Conservation (phyloP, 37 sponge, comb jelly and placozoan species). For the Cladorhizidae sp. region DNA sequence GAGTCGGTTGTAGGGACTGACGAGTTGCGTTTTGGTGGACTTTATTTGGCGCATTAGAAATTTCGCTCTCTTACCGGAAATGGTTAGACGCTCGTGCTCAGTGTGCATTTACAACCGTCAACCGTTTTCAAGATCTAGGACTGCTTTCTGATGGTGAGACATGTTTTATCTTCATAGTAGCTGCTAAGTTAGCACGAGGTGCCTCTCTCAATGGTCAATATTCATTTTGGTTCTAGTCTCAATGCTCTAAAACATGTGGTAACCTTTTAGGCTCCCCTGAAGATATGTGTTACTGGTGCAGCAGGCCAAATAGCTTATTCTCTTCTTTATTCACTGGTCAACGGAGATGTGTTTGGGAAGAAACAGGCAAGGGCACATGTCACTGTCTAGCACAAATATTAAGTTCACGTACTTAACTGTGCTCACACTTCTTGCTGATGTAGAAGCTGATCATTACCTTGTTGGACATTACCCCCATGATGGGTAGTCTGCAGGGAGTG, state of each 20-base stretch:
- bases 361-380: constrained; percentile 60
- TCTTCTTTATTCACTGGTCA: constrained; percentile 84
- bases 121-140: too few relatives aligned
- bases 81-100: too few relatives aligned
- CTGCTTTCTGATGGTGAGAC: too few relatives aligned
- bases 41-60: too few relatives aligned
- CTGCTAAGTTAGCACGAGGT: too few relatives aligned
- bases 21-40: too few relatives aligned
- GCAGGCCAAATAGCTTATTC: constrained; percentile 99
- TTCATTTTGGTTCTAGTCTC: too few relatives aligned
- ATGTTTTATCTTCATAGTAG: too few relatives aligned
- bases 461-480: constrained; percentile 89
- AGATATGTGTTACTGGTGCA: constrained; percentile 97
- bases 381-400: neutral
- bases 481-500: constrained; percentile 85
- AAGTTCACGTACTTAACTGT: neutral
- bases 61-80: too few relatives aligned
- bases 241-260: neutral
- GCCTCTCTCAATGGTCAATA: too few relatives aligned
- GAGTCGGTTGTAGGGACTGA: too few relatives aligned
- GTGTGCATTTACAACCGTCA: too few relatives aligned
- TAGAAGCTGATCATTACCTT: constrained; percentile 82
- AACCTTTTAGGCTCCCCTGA: constrained; percentile 59
- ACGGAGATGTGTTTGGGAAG: constrained; percentile 94
- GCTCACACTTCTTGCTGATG: neutral